Percentiles rank a stretch among this genome's conserved stretches.
Evolutionary conservation across 1,140 invertebrate genomes (phyloP).

Genomic region (Drosophila pallidifrons): DNA sequence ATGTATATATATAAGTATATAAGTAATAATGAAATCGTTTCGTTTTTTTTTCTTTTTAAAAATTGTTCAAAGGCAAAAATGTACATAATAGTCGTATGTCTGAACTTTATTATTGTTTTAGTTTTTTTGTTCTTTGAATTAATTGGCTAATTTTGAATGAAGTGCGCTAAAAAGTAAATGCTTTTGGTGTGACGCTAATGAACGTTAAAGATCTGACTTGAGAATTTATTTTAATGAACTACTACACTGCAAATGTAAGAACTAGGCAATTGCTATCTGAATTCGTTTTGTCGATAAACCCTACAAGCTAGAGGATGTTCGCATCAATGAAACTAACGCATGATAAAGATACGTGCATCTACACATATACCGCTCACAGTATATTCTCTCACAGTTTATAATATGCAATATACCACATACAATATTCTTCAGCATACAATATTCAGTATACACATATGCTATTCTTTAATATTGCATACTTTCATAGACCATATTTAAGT

Average conservation of each 20-base stretch:
- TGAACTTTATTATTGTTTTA: slow-evolving; percentile 50
- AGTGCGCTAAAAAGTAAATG: slow-evolving; percentile 34
- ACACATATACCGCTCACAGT: not conserved
- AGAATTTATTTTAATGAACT: slow-evolving; percentile 15
- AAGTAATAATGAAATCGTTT: slow-evolving; percentile 72
- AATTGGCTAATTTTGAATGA: slow-evolving; percentile 22
- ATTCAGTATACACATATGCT: not conserved
- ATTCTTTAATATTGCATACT: not conserved
- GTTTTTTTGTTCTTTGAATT: slow-evolving; percentile 21
- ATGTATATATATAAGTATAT: slow-evolving; percentile 55
- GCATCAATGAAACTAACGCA: slow-evolving; percentile 24
- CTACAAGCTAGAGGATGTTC: slow-evolving; percentile 10
- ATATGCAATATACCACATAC: not conserved
- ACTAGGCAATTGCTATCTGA: slow-evolving; percentile 31
- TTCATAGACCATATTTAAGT: too few relatives aligned
- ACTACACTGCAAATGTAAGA: slow-evolving; percentile 33
- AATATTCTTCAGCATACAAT: not conserved
- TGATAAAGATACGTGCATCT: slow-evolving; percentile 19
- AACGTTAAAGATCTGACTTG: slow-evolving; percentile 22
- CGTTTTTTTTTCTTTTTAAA: slow-evolving; percentile 55
- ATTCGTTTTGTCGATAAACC: slow-evolving; percentile 10
- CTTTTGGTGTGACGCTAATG: slow-evolving; percentile 22
- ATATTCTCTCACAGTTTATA: too few relatives aligned
- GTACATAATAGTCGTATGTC: slow-evolving; percentile 46
- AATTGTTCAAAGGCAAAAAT: slow-evolving; percentile 77